These are phyloP conservation scores for Balaenoptera acutorostrata DNA, from an alignment of 2,113 vertebrate genomes.

Conservation along the genomic window DNA sequence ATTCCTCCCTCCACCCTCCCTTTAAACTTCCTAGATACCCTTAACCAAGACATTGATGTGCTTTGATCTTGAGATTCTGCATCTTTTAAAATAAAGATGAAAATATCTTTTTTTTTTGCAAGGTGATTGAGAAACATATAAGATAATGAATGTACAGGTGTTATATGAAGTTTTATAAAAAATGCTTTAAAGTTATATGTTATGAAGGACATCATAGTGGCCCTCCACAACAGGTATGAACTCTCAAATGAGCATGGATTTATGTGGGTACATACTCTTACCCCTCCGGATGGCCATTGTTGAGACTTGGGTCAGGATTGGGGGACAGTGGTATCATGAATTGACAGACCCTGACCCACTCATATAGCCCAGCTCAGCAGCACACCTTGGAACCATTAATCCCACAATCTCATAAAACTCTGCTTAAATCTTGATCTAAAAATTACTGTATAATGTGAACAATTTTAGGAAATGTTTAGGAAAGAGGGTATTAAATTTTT, in stretches of 20 bases:
- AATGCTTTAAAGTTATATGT: not conserved
- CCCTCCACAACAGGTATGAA: not conserved
- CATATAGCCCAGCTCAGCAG: not conserved
- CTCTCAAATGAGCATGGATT: not conserved
- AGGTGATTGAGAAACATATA: not conserved
- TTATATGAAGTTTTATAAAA: not conserved
- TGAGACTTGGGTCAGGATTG: not conserved
- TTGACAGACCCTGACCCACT: not conserved
- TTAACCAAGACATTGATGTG: not conserved
- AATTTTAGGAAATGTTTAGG: not conserved
- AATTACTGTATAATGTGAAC: not conserved
- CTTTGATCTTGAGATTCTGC: not conserved
- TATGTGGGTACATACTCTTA: not conserved
- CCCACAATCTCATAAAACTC: not conserved
- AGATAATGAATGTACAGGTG: not conserved
- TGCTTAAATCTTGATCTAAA: not conserved
- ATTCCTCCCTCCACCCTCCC: not conserved
- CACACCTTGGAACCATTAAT: not conserved
- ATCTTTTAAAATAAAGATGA: not conserved
- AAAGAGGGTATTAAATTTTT: not conserved
- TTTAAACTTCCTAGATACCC: not conserved
- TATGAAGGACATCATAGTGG: not conserved
- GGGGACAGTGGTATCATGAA: not conserved
- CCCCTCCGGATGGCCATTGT: not conserved
- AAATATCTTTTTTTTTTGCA: slow-evolving; percentile 2